Conservation (phyloP, 2,113 vertebrate species). For the Recurvirostra avosetta region DNA sequence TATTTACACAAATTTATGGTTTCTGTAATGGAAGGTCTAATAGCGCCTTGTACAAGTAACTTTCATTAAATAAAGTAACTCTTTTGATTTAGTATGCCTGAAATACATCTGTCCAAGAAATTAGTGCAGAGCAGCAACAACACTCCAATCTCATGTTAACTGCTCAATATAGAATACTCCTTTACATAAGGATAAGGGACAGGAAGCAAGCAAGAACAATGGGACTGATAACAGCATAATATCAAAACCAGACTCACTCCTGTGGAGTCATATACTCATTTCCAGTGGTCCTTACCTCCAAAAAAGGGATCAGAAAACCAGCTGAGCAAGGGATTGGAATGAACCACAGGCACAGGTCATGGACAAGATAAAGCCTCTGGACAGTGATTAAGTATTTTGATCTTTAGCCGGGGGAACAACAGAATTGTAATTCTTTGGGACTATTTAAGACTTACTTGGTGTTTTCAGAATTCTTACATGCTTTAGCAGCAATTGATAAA, state of each 20-base stretch:
- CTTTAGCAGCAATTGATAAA: neutral
- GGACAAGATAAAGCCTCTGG: neutral
- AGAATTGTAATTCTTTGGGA: neutral
- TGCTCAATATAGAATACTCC: neutral
- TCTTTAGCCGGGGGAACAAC: neutral
- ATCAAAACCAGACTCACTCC: neutral
- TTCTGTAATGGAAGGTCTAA: neutral
- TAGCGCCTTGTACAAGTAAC: neutral
- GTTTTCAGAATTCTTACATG: neutral
- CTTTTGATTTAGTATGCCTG: neutral
- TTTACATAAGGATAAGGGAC: neutral
- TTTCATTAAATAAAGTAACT: neutral
- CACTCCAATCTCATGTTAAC: neutral
- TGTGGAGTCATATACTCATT: neutral
- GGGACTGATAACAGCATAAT: neutral
- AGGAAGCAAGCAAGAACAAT: neutral
- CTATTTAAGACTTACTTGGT: neutral
- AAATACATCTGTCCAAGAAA: neutral
- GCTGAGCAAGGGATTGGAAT: neutral
- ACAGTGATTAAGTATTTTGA: neutral
- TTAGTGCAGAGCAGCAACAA: neutral
- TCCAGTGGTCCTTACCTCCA: neutral
- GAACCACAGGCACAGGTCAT: neutral
- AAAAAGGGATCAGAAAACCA: neutral
- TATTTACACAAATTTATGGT: neutral